Evolutionary conservation across 2,113 vertebrate species (phyloP).

Genomic region (Scortum barcoo): DNA sequence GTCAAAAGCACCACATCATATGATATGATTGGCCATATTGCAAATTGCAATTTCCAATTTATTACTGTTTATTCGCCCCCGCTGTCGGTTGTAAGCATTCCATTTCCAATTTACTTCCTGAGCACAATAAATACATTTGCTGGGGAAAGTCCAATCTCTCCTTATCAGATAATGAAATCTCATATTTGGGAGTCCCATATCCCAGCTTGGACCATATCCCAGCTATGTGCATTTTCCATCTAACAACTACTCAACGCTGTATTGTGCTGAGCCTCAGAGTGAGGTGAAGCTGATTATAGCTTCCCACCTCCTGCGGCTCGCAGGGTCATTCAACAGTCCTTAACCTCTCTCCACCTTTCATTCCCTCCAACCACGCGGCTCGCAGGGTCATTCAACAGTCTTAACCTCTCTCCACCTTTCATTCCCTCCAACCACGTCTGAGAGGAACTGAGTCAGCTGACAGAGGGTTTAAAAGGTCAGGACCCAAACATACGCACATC

Average conservation of each 20-base stretch:
- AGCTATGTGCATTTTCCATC: slow-evolving; percentile 46
- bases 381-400: slow-evolving; percentile 27
- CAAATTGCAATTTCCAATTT: slow-evolving; percentile 16
- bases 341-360: slow-evolving; percentile 22
- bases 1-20: slow-evolving; percentile 6
- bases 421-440: slow-evolving; percentile 9
- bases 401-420: slow-evolving; percentile 24
- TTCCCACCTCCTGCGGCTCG: slow-evolving; percentile 24
- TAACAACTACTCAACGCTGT: slow-evolving; percentile 39
- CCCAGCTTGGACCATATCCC: slow-evolving; percentile 45
- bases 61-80: slow-evolving; percentile 34
- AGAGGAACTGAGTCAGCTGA: slow-evolving; percentile 34
- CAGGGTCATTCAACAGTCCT: slow-evolving; percentile 30
- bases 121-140: slow-evolving; percentile 70
- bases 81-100: slow-evolving; percentile 33
- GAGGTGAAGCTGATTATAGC: slow-evolving; percentile 50
- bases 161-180: slow-evolving; percentile 82
- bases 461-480: slow-evolving; percentile 41
- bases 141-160: slow-evolving; percentile 58
- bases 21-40: slow-evolving; percentile 30
- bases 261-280: slow-evolving; percentile 29
- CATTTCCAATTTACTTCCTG: slow-evolving; percentile 60
- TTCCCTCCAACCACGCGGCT: slow-evolving; percentile 15
- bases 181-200: slow-evolving; percentile 62
- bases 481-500: not conserved